Base-by-base conservation (phyloP, 2,888 invertebrate species). In the Epinotia brunnichana region DNA sequence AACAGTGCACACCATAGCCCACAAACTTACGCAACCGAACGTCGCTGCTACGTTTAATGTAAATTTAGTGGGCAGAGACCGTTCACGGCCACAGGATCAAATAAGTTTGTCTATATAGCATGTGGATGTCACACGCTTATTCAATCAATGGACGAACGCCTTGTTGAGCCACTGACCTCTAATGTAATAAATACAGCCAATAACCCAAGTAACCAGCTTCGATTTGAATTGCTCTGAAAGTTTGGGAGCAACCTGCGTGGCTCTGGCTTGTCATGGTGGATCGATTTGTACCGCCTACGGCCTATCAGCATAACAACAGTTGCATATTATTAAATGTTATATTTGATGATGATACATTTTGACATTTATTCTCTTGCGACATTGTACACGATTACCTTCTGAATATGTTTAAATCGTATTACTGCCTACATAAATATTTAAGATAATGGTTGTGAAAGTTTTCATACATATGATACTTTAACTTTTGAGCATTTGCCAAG, bases 61-160 rank as follows among this genome's bases (percentile, higher is more conserved):
- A 54, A 56, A 66, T 66, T 56, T 66, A 66, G 54, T 66, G 15
- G 39, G 39, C 54, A 21, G 66, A 19, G 54, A 13, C 54, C 11
- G 66, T 56, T 53, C 53, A 54, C 64, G 60, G 66, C 66, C 59
- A 62, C 66, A 61, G 69, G 66, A 69, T 66, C 75, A 51, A 70
- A 74, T 74, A 71, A 70, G 69, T 70, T 74, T 71, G 72, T 68
- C 68, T 72, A 73, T 68, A 57, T 19, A 53, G 21, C 56, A 59
- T 74, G 80, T 78, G 59, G 44, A 29, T 79, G 79, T 79, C 80
- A 77, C 78, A 82, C 82, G 82, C 86, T 85, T 88, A 86, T 89
- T 90, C 84, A 90, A 90, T 90, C 86, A 88, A 87, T 83, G 81
- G 84, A 82, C 84, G 85, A 85, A 85, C 83, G 85, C 81, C 77